Evolutionary conservation across 2,113 vertebrate genomes (phyloP).

Genomic region (Probosciger aterrimus): DNA sequence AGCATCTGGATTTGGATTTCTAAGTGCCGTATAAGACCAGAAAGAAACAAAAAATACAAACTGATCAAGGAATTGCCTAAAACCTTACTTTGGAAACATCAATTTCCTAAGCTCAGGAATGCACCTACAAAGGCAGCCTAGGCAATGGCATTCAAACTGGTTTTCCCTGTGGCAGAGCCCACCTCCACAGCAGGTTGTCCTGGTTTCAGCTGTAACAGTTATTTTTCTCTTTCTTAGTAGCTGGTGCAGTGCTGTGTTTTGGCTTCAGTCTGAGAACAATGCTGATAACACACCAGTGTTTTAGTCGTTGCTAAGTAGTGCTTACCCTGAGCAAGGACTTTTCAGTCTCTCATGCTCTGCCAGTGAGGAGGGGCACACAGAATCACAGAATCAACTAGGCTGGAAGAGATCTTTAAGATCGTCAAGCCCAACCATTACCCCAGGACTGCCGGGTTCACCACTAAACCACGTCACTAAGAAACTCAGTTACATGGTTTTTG

Average conservation of each 20-base stretch:
- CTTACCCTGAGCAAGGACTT: not conserved
- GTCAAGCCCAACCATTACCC: not conserved
- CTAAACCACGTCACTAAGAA: not conserved
- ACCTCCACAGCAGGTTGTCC: not conserved
- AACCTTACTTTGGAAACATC: not conserved
- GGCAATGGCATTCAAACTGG: not conserved
- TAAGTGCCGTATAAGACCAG: not conserved
- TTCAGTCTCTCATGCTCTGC: not conserved
- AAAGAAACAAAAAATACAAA: not conserved
- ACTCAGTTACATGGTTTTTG: not conserved
- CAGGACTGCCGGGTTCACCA: not conserved
- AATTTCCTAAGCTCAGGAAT: not conserved
- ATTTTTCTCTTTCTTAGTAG: not conserved
- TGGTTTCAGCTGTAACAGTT: not conserved
- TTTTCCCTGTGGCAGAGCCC: fast-evolving
- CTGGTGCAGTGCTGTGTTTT: not conserved
- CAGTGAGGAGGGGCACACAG: not conserved
- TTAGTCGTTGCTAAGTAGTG: not conserved
- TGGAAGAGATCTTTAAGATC: not conserved
- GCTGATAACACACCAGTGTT: not conserved
- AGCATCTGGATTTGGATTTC: not conserved
- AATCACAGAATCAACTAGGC: not conserved
- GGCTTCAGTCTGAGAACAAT: not conserved
- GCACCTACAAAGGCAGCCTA: not conserved
- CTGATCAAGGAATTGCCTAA: not conserved